A percentile compares a stretch with the other conserved stretches of the same genome.
Evolutionary conservation across 2,888 invertebrate genomes (phyloP).

Genomic region (Hesperia comma): DNA sequence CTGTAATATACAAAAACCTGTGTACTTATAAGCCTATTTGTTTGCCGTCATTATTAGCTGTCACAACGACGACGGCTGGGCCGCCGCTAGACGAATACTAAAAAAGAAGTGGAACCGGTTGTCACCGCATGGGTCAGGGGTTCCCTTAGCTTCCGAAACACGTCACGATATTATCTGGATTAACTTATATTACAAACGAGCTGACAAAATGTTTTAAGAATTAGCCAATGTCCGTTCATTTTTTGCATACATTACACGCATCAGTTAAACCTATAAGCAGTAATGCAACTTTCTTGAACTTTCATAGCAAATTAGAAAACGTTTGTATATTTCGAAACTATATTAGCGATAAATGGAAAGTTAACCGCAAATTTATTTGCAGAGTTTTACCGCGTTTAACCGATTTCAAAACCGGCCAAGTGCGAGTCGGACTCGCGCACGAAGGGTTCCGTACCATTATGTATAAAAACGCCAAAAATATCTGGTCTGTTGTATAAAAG

Average conservation of each 20-base stretch:
- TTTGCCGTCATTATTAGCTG: conserved; percentile 59
- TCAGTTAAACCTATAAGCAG: conserved; percentile 3
- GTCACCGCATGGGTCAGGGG: conserved; percentile 38
- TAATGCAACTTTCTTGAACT: conserved; percentile 12
- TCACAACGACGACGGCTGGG: conserved; percentile 50
- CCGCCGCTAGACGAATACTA: conserved; percentile 44
- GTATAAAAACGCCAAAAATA: too few relatives aligned
- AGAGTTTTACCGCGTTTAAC: neutral
- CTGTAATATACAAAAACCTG: conserved; percentile 29
- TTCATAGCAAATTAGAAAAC: conserved; percentile 10
- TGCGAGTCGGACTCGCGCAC: too few relatives aligned
- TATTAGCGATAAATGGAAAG: conserved; percentile 11
- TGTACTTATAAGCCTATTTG: conserved; percentile 54
- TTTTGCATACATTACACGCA: conserved; percentile 11
- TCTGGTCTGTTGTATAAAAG: too few relatives aligned
- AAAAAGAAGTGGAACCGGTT: conserved; percentile 49
- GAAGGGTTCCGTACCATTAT: too few relatives aligned
- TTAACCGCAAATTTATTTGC: conserved; percentile 5
- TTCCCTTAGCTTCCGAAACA: conserved; percentile 41
- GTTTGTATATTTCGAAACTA: conserved; percentile 10
- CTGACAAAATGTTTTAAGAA: conserved; percentile 1
- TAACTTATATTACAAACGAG: conserved; percentile 25
- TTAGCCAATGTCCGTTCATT: neutral
- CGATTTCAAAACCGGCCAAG: too few relatives aligned
- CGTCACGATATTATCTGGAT: conserved; percentile 36